Evolutionary conservation across 2,888 invertebrate genomes (phyloP).

Genomic region (Desoria tigrina): DNA sequence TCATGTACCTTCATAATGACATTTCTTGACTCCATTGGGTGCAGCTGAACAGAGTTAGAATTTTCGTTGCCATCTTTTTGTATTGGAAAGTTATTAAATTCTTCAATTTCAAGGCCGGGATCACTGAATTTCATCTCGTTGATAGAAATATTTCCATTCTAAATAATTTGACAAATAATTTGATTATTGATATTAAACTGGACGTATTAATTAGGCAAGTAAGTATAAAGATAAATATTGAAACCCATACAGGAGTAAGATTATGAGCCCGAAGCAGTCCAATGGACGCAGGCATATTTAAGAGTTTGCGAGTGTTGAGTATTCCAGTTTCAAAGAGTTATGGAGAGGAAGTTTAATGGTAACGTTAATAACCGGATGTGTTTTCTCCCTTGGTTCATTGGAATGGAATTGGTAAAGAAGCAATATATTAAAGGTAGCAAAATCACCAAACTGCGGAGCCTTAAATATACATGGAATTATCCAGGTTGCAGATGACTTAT

Average conservation of each 20-base stretch:
- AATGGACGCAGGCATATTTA: conserved; percentile 34
- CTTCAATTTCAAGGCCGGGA: not conserved
- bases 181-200: conserved; percentile 3
- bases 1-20: conserved; percentile 30
- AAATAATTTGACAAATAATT: too few species aligned
- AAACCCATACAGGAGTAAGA: conserved; percentile 34
- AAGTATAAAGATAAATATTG: too few species aligned
- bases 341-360: conserved; percentile 37
- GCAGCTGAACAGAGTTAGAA: not conserved
- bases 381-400: conserved; percentile 20
- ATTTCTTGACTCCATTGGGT: conserved; percentile 37
- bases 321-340: conserved; percentile 41
- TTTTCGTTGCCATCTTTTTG: not conserved
- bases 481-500: not conserved
- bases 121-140: conserved; percentile 18
- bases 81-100: not conserved
- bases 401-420: conserved; percentile 35
- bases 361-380: conserved; percentile 21
- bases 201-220: not conserved
- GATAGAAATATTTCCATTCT: conserved; percentile 13
- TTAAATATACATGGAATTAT: conserved; percentile 43
- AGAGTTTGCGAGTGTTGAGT: conserved; percentile 42
- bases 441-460: conserved; percentile 42
- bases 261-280: conserved; percentile 46
- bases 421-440: conserved; percentile 38